These are phyloP conservation scores for Planiliza haematocheilus DNA, from an alignment of 2,113 vertebrate genomes.

Conservation along the genomic window DNA sequence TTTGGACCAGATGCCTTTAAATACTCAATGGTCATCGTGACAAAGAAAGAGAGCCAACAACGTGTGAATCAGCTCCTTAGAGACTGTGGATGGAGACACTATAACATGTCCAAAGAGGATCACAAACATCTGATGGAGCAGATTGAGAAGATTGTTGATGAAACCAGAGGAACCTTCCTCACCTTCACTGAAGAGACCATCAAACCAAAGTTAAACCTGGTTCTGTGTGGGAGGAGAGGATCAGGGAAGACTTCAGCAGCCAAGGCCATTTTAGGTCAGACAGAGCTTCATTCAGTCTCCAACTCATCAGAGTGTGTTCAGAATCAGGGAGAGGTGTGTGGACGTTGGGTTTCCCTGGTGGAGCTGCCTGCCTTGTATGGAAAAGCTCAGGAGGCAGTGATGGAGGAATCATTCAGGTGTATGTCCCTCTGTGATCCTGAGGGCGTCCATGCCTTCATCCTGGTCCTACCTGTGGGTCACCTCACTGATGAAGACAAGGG, in stretches of 20 bases:
- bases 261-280: conserved; percentile 33
- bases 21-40: neutral
- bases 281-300: conserved; percentile 5
- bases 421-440: no score
- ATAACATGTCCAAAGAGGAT: neutral
- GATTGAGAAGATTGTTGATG: conserved; percentile 20
- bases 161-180: conserved; percentile 19
- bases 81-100: conserved; percentile 33
- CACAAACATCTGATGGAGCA: neutral
- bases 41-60: no score
- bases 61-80: neutral
- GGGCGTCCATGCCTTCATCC: no score
- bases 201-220: conserved; percentile 45
- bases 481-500: conserved; percentile 40
- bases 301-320: conserved; percentile 35
- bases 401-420: no score
- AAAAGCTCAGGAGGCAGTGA: no score
- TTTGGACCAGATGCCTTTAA: conserved; percentile 11
- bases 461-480: conserved; percentile 19
- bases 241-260: conserved; percentile 43
- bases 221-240: conserved; percentile 58
- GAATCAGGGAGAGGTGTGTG: conserved; percentile 28
- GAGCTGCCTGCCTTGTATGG: conserved; percentile 22
- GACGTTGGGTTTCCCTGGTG: conserved; percentile 23
- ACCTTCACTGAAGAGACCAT: conserved; percentile 10